Conservation (phyloP, 2,888 invertebrate species). For the Tiphia femorata region DNA sequence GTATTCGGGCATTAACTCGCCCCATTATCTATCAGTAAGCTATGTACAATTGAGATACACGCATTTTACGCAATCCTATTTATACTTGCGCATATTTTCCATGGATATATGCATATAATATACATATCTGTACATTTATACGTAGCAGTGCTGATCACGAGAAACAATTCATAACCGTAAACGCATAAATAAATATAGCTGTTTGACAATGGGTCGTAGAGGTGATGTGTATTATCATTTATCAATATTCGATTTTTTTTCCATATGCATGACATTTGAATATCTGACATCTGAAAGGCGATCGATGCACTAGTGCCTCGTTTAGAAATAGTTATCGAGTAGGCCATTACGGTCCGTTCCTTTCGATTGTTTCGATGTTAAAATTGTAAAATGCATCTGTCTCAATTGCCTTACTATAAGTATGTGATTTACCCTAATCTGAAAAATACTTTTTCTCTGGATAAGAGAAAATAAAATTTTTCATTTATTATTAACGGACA, state of each 20-base stretch:
- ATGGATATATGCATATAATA: constrained; percentile 16
- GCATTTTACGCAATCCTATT: constrained; percentile 49
- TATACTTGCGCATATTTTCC: too few relatives aligned
- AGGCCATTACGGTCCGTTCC: too few relatives aligned
- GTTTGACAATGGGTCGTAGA: neutral
- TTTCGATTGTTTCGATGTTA: neutral
- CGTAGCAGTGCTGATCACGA: constrained; percentile 18
- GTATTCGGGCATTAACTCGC: neutral
- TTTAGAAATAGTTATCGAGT: too few relatives aligned
- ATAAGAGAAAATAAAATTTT: neutral
- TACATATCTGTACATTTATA: constrained; percentile 8
- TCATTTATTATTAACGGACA: neutral
- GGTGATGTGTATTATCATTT: too few relatives aligned
- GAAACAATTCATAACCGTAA: too few relatives aligned
- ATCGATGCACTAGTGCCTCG: too few relatives aligned
- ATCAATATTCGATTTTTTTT: too few relatives aligned
- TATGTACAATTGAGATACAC: constrained; percentile 38
- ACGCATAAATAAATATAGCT: constrained; percentile 20
- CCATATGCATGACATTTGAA: too few relatives aligned
- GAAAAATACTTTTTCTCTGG: neutral
- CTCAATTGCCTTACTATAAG: too few relatives aligned
- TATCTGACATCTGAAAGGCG: too few relatives aligned
- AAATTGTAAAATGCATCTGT: neutral
- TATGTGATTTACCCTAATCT: too few relatives aligned
- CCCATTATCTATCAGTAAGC: neutral